Evolutionary conservation across 2,113 vertebrate species (phyloP).

Genomic region (Theristicus caerulescens): DNA sequence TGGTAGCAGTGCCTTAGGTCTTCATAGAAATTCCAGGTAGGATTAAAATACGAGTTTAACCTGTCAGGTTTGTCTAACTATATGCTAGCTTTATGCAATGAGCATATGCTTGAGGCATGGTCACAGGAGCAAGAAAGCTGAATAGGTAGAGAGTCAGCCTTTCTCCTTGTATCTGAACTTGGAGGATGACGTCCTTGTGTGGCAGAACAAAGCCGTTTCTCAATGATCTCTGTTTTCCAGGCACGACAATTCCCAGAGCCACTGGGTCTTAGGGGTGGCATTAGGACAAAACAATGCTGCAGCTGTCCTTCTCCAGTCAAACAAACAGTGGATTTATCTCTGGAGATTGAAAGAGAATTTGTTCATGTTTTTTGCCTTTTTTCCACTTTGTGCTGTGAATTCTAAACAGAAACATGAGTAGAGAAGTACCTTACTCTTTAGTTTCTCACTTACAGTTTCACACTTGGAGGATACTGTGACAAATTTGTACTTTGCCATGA

Average conservation of each 20-base stretch:
- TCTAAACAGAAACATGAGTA: not conserved
- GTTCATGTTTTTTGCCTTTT: not conserved
- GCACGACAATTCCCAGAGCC: not conserved
- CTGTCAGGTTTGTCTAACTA: not conserved
- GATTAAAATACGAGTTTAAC: not conserved
- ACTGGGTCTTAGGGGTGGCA: not conserved
- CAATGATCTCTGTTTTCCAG: not conserved
- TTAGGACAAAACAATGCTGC: not conserved
- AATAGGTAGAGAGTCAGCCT: not conserved
- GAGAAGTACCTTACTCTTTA: not conserved
- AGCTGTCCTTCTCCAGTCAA: not conserved
- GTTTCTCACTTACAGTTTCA: not conserved
- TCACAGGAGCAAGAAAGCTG: not conserved
- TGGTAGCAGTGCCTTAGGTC: not conserved
- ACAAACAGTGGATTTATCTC: not conserved
- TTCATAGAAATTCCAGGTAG: not conserved
- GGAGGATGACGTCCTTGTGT: not conserved
- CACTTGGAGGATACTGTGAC: not conserved
- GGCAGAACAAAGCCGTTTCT: not conserved
- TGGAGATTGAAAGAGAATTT: not conserved
- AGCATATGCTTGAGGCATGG: not conserved
- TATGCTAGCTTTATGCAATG: not conserved
- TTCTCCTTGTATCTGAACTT: not conserved
- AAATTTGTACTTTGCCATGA: not conserved
- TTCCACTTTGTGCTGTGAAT: not conserved